phyloP scores from a whole-genome alignment of 2,888 invertebrate species.

The Tineola bisselliella region DNA sequence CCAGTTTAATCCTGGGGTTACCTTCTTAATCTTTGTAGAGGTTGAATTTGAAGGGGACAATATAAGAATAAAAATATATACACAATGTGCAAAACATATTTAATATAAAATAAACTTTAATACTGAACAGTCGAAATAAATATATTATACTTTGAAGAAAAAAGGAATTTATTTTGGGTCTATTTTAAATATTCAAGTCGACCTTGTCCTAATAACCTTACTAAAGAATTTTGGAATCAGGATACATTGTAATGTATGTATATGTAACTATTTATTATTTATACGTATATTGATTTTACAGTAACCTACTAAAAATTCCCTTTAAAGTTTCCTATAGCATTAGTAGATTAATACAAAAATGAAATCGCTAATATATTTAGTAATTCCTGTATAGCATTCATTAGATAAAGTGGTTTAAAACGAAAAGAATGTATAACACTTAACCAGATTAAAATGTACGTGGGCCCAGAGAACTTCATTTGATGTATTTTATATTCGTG shows the following conservation, averaged over 20 bases:
- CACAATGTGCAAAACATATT: no score
- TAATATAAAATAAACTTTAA: no score
- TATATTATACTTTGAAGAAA: no score
- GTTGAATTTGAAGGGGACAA: neutral
- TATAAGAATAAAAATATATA: neutral
- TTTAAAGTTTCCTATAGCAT: neutral
- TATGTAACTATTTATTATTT: no score
- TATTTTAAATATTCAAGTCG: no score
- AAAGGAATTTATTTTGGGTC: no score
- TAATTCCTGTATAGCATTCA: constrained; percentile 30
- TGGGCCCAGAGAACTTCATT: constrained; percentile 18
- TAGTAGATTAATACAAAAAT: neutral
- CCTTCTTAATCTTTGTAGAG: neutral
- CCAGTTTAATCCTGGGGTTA: constrained; percentile 16
- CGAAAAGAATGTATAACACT: constrained; percentile 27
- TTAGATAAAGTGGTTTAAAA: constrained; percentile 41
- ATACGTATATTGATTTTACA: no score
- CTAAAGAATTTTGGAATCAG: no score
- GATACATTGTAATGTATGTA: no score
- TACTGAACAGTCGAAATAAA: no score
- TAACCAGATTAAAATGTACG: constrained; percentile 36
- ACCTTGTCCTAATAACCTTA: no score
- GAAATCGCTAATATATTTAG: neutral
- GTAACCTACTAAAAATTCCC: neutral
- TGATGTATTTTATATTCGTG: constrained; percentile 1